Conservation (phyloP, 2,888 invertebrate genomes). For the Cataglyphis livida region DNA sequence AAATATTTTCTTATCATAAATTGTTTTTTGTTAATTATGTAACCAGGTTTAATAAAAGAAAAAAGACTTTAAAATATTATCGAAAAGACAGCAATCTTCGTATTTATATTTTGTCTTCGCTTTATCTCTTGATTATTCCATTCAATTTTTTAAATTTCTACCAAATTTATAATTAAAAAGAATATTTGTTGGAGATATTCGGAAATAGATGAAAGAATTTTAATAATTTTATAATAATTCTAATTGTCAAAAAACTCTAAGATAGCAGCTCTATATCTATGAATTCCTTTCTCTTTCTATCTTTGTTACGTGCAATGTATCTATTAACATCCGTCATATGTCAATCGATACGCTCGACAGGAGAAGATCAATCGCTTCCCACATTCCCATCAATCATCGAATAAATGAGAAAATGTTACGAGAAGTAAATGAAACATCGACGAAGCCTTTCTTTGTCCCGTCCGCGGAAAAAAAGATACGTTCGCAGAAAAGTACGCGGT, state of each 20-base stretch:
- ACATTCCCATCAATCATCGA: constrained; percentile 11
- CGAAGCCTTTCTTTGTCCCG: constrained; percentile 57
- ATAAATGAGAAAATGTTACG: constrained; percentile 11
- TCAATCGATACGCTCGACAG: constrained; percentile 22
- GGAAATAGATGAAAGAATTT: background rate
- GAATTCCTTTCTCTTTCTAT: background rate
- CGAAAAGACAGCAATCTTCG: background rate
- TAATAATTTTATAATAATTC: background rate
- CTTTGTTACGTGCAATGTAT: background rate
- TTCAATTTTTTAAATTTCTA: background rate
- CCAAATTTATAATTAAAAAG: background rate
- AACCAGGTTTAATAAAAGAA: background rate
- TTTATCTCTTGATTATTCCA: background rate
- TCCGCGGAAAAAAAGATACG: constrained; percentile 57
- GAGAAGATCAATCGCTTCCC: background rate
- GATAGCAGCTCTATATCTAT: too few species aligned
- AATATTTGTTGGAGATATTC: background rate
- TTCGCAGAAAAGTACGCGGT: constrained; percentile 66
- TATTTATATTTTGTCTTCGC: background rate
- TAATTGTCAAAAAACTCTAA: background rate
- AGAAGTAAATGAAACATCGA: constrained; percentile 20
- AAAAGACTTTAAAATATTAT: background rate
- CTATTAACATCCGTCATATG: background rate
- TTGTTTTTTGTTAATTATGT: background rate
- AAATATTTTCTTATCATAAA: background rate